A percentile compares a stretch with the other conserved stretches of the same genome.
Conservation (phyloP, 2,797 vertebrate species). For the Pyrrhura leucotis region DNA sequence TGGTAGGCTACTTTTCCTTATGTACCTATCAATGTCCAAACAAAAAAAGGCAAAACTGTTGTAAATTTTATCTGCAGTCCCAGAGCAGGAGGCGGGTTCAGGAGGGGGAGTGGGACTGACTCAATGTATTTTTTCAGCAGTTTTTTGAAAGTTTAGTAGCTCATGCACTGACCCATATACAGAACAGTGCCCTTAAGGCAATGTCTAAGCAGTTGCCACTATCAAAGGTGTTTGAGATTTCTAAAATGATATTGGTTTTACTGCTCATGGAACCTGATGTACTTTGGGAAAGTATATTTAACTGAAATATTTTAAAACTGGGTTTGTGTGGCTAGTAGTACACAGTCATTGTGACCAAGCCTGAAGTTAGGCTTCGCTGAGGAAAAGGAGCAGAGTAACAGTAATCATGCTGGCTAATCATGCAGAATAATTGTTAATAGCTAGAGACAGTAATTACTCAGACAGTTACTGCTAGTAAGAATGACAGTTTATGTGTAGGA, state of each 20-base stretch:
- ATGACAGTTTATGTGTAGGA: not conserved
- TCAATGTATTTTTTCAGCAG: not conserved
- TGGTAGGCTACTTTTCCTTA: not conserved
- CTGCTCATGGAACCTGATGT: not conserved
- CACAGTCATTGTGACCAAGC: not conserved
- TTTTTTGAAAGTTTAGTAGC: not conserved
- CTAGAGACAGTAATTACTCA: not conserved
- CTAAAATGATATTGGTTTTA: not conserved
- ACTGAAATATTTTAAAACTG: not conserved
- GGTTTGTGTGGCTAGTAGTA: not conserved
- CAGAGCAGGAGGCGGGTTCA: not conserved
- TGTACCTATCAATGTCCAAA: fast-evolving
- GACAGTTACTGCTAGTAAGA: not conserved
- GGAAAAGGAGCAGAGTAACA: not conserved
- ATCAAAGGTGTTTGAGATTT: not conserved
- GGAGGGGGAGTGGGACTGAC: not conserved
- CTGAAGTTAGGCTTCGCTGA: not conserved
- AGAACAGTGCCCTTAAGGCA: not conserved
- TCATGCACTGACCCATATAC: not conserved
- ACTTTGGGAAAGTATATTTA: not conserved
- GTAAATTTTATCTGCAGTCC: not conserved
- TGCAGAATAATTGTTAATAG: not conserved
- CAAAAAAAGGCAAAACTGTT: not conserved
- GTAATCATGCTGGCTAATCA: not conserved
- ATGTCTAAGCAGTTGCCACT: not conserved